Percentiles rank a stretch among this genome's conserved stretches.
Evolutionary conservation across 1,140 invertebrate genomes (phyloP).

Genomic region (Pentalonia nigronervosa): DNA sequence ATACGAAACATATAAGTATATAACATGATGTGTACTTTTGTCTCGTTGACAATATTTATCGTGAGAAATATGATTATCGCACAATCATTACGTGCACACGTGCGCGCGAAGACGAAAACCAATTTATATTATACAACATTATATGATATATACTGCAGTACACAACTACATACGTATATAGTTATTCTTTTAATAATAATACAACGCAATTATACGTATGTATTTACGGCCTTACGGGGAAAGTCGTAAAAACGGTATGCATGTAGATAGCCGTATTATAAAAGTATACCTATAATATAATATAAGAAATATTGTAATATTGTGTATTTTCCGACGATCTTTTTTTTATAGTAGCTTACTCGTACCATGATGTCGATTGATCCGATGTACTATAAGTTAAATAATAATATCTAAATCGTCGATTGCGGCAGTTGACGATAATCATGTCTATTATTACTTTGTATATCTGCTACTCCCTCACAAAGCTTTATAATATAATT

Average conservation of each 20-base stretch:
- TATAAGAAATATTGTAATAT: background rate
- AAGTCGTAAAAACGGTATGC: background rate
- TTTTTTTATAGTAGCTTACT: background rate
- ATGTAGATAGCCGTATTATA: background rate
- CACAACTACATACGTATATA: background rate
- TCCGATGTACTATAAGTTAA: background rate
- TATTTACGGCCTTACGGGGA: background rate
- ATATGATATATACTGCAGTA: background rate
- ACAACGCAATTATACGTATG: background rate
- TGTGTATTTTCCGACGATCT: background rate
- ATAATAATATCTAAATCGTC: background rate
- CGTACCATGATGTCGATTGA: background rate
- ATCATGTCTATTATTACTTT: too few species aligned
- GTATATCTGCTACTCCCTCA: too few species aligned
- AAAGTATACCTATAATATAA: background rate
- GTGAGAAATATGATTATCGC: constrained; percentile 10
- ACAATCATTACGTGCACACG: background rate
- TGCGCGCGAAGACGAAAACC: background rate
- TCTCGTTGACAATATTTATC: constrained; percentile 24
- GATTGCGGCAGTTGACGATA: too few species aligned
- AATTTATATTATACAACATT: background rate
- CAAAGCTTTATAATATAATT: too few species aligned
- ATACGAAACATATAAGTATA: background rate
- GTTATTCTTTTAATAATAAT: background rate
- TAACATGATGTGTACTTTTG: background rate